Evolutionary conservation across 2,888 invertebrate species (phyloP), one percentile per base, ranked within the genome.

Genomic region (Coenonympha glycerion): DNA sequence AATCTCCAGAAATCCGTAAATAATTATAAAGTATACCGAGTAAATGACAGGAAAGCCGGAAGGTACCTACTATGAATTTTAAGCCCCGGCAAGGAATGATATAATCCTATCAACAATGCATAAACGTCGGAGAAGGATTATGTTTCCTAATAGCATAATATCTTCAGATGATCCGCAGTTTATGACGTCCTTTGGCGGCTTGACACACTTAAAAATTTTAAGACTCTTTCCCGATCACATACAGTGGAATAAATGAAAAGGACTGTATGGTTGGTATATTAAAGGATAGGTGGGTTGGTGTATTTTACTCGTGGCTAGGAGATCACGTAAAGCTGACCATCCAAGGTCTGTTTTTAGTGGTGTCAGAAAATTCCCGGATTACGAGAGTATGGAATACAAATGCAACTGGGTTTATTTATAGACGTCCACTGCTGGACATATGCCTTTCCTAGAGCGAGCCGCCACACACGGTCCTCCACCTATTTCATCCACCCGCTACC

Each of bases 31-130:
- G 36, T n/a, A 11, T 6, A 19, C 21, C 19, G 5, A 34, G 18
- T 34, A 5, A 21, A 36, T 36, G 21, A 36, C 21, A 16, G 9
- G n/a, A 21, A 24, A 39, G 13, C 15, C 24, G 24, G 24, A 39
- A 39, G 15, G 39, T 9, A 8, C 18, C 18, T 16, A 16, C 9
- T 5, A 13, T 8, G 22, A 37, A 21, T 19, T 42, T 37, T 47
- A 37, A 50, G 46, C 31, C 33, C 18, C 26, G 47, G 15, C 9
- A 30, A 40, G 47, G 50, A 47, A 28, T 45, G 54, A 30, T 44
- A 26, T 54, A 48, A 54, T 54, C 51, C 51, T 36, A 48, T 54
- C 24, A 51, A 51, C 24, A 51, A 51, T 51, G 45, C 16, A 51
- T 46, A 51, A 40, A 48, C 24, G 47, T 48, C 18, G 18, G 40